phyloP scores from a whole-genome alignment of 2,888 invertebrate species.

The Drosophila rellima region DNA sequence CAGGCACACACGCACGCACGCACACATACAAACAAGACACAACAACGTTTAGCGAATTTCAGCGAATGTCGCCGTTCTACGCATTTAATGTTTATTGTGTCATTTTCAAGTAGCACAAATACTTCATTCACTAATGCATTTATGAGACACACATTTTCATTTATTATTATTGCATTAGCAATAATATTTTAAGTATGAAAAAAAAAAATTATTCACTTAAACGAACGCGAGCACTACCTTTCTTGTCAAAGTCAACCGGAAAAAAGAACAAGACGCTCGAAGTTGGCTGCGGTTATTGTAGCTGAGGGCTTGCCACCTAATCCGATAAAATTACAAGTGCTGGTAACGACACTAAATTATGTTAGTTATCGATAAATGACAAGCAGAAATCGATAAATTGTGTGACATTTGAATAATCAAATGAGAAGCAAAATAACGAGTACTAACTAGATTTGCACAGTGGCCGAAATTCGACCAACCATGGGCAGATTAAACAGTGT shows the following conservation, averaged over 20 bases:
- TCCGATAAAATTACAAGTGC: slow-evolving; percentile 11
- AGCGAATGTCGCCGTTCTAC: slow-evolving; percentile 18
- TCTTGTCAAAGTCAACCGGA: slow-evolving; percentile 85
- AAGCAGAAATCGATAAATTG: neutral
- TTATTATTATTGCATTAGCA: slow-evolving; percentile 43
- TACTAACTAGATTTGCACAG: too few species aligned
- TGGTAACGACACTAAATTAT: neutral
- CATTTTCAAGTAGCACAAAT: neutral
- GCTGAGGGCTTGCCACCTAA: slow-evolving; percentile 42
- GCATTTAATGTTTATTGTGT: neutral
- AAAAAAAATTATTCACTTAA: slow-evolving; percentile 51
- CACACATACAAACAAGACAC: slow-evolving; percentile 45
- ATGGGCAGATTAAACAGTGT: too few species aligned
- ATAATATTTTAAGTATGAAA: slow-evolving; percentile 42
- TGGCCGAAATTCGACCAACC: too few species aligned
- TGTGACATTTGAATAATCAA: too few species aligned
- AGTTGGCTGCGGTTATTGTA: slow-evolving; percentile 79
- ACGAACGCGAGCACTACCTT: slow-evolving; percentile 82
- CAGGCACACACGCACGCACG: slow-evolving; percentile 4
- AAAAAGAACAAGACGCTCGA: slow-evolving; percentile 83
- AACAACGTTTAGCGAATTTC: slow-evolving; percentile 55
- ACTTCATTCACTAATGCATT: slow-evolving; percentile 26
- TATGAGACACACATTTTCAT: slow-evolving; percentile 45
- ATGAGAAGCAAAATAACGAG: too few species aligned
- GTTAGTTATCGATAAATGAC: slow-evolving; percentile 27